Base-by-base conservation (phyloP, 2,797 vertebrate species). In the Acropternis orthonyx region DNA sequence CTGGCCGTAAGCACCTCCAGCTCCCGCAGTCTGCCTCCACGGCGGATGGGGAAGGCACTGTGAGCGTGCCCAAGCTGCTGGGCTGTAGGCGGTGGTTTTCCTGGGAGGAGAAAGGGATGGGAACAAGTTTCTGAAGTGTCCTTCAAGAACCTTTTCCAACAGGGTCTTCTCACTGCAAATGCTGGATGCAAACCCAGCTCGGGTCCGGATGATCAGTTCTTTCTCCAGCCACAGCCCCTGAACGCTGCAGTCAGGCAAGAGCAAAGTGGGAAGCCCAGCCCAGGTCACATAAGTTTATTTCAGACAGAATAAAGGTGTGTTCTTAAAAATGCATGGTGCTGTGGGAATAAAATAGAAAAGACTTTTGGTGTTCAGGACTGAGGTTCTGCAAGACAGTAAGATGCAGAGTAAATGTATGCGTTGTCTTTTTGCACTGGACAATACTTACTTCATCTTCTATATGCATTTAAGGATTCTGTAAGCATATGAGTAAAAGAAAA, bases 1-100 rank as follows among this genome's bases (percentile, higher is more conserved):
- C 63, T 94, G 94, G 88, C 86, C 3, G 1, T 83, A 80, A 93
- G 93, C 94, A 96, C 94, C 94, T 88, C 95, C 93, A 94, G 89
- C 83, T 90, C 94, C 43, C 9, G 4, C 84, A 76, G 41, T 23
- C 77, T 87, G 94, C 27, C 34, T 67, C 24, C 26, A 3, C 0
- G 7, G 81, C 6, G 51, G 73, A 22, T 48, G 77, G 69, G 71
- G 63, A 75, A 86, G 85, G 41, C 58, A 28, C 59, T 41, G 41
- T 13, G 48, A 22, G 68, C 26, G 46, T 71, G 76, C 18, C 68
- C 77, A 73, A 87, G 69, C 85, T 90, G 89, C 82, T 26, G 39
- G 69, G 85, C 65, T 55, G 63, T n/a, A 52, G 66, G 52, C 4
- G 19, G 15, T 55, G 59, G 2, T 61, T 85, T 90, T 67, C 63